Conservation (phyloP, 2,888 invertebrate species). For the Drosophila borborema region DNA sequence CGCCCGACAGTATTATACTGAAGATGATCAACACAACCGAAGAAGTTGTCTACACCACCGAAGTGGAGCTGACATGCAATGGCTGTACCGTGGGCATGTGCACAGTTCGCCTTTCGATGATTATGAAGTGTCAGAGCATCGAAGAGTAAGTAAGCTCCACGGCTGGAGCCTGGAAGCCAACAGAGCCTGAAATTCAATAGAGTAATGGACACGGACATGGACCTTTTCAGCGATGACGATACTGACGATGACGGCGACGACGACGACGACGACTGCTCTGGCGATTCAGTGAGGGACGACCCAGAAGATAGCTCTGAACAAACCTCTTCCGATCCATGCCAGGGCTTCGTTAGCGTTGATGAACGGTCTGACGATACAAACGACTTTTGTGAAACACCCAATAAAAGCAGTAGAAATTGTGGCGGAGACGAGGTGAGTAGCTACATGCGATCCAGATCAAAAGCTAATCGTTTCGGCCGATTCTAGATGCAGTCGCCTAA, state of each 20-base stretch:
- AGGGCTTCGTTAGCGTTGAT: conserved; percentile 34
- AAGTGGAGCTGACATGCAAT: conserved; percentile 64
- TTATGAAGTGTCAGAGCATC: conserved; percentile 47
- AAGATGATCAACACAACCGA: conserved; percentile 31
- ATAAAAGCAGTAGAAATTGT: neutral
- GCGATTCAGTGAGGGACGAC: conserved; percentile 3
- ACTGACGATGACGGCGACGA: neutral
- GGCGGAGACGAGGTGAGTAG: conserved; percentile 39
- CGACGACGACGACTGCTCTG: conserved; percentile 3
- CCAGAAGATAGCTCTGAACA: conserved; percentile 1
- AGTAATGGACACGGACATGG: conserved; percentile 46
- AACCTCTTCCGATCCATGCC: conserved; percentile 58
- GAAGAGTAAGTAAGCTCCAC: conserved; percentile 60
- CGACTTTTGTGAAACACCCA: neutral
- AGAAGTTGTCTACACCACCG: conserved; percentile 48
- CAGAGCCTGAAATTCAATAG: conserved; percentile 53
- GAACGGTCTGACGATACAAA: conserved; percentile 7
- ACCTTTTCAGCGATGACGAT: conserved; percentile 46
- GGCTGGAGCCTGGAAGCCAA: conserved; percentile 40
- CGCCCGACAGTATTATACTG: conserved; percentile 45
- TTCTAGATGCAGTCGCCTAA: neutral
- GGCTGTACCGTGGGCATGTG: conserved; percentile 66
- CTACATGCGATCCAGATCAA: neutral
- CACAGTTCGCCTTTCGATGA: conserved; percentile 44
- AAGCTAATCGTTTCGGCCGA: neutral